These are phyloP conservation scores for Cephus pulcher DNA, from an alignment of 2,888 invertebrate genomes.

Conservation along the genomic window DNA sequence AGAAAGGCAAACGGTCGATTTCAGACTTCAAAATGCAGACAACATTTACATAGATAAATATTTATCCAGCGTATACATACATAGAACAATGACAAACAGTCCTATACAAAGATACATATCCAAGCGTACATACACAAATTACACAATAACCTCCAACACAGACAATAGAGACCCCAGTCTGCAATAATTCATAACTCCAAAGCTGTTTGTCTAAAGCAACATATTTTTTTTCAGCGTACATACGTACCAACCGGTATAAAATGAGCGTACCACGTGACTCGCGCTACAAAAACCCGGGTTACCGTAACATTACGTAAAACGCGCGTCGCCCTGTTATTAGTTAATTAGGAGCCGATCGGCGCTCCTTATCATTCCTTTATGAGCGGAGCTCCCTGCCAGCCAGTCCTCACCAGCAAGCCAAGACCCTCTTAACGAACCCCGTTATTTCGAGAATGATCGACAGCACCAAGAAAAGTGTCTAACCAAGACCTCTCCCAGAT, in stretches of 20 bases:
- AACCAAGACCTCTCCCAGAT: not conserved
- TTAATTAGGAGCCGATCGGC: constrained; percentile 43
- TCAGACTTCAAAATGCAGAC: not conserved
- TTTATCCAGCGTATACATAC: not conserved
- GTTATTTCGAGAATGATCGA: not conserved
- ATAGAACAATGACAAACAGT: not conserved
- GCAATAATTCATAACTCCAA: no score
- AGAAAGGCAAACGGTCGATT: not conserved
- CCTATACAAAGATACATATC: not conserved
- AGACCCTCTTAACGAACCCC: not conserved
- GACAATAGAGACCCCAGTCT: not conserved
- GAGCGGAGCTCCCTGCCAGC: not conserved
- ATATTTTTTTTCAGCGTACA: not conserved
- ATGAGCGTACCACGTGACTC: not conserved
- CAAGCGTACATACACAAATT: not conserved
- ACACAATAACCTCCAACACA: not conserved
- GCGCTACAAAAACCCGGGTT: not conserved
- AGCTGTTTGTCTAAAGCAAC: not conserved
- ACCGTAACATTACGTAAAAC: constrained; percentile 28
- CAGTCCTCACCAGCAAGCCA: not conserved
- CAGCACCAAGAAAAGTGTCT: not conserved
- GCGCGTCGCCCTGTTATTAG: constrained; percentile 38
- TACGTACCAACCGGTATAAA: not conserved
- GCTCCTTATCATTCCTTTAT: constrained; percentile 38
- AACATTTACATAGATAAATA: not conserved